A percentile compares a stretch with the other conserved stretches of the same genome.
Conservation (phyloP, 2,797 vertebrate species). For the Leptatherina wallacei region DNA sequence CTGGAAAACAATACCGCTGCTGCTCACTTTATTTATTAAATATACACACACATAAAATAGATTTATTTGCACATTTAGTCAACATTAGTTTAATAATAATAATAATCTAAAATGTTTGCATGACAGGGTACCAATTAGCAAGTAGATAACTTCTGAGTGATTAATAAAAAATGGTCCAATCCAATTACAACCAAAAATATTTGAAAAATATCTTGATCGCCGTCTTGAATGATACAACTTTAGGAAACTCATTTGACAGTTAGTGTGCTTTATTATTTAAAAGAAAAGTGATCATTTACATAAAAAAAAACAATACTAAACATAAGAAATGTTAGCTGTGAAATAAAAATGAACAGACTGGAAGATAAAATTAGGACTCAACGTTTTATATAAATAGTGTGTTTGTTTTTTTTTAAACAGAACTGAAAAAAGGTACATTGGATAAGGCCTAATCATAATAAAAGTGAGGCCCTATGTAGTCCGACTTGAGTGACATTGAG, state of each 20-base stretch:
- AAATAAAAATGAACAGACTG: conserved; percentile 5
- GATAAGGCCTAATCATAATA: no score
- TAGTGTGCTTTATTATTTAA: conserved; percentile 81
- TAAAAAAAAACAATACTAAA: conserved; percentile 53
- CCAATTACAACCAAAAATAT: no score
- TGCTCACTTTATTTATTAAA: not conserved
- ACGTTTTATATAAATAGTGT: not conserved
- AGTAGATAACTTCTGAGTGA: no score
- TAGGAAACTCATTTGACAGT: conserved; percentile 81
- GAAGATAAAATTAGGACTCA: not conserved
- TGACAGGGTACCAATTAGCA: not conserved
- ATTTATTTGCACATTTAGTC: not conserved
- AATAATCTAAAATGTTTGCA: not conserved
- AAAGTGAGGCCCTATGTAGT: not conserved
- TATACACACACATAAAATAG: not conserved
- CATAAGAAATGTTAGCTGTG: conserved; percentile 22
- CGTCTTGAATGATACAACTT: conserved; percentile 79
- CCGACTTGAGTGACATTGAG: conserved; percentile 45
- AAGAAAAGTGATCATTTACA: conserved; percentile 60
- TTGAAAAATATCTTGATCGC: no score
- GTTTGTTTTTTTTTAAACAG: no score
- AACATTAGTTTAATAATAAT: not conserved
- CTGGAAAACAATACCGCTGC: not conserved
- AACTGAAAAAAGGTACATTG: not conserved
- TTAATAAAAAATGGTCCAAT: no score